These are phyloP conservation scores for Mya arenaria DNA, from an alignment of 1,140 invertebrate species.

Conservation along the genomic window DNA sequence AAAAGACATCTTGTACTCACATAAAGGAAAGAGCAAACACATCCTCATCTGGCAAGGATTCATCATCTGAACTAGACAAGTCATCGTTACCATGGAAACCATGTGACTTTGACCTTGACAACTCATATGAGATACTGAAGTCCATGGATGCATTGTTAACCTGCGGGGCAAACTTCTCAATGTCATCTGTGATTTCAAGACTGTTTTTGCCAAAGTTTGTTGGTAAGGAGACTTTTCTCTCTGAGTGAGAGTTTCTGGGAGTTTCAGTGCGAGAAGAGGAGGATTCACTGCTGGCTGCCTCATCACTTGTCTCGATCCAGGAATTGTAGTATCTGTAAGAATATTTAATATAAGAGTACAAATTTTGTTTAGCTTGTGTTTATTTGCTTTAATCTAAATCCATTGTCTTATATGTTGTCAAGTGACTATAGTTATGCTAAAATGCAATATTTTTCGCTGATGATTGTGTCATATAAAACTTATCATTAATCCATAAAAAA, in stretches of 20 bases:
- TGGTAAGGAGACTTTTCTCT: conserved; percentile 47
- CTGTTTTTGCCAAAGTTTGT: conserved; percentile 59
- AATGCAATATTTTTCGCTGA: too few species aligned
- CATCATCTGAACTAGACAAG: conserved; percentile 80
- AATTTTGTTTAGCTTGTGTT: not conserved
- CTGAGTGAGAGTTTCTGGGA: conserved; percentile 47
- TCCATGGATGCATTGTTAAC: conserved; percentile 83
- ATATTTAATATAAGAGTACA: not conserved
- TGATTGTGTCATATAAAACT: not conserved
- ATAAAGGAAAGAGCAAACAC: conserved; percentile 73
- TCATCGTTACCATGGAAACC: conserved; percentile 49
- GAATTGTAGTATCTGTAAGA: conserved; percentile 92
- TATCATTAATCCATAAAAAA: not conserved
- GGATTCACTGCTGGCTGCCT: conserved; percentile 71
- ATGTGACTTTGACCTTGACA: conserved; percentile 38
- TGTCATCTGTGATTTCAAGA: conserved; percentile 67
- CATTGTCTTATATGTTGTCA: not conserved
- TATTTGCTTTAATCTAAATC: not conserved
- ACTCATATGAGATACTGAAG: conserved; percentile 86
- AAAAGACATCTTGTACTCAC: conserved; percentile 57
- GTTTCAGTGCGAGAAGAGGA: conserved; percentile 61
- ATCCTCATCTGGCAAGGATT: conserved; percentile 78
- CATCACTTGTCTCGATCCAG: conserved; percentile 92
- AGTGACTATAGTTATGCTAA: not conserved
- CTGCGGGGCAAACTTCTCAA: conserved; percentile 70